These are phyloP conservation scores for Gastrophryne carolinensis DNA, from an alignment of 2,797 vertebrate species.

Conservation along the genomic window DNA sequence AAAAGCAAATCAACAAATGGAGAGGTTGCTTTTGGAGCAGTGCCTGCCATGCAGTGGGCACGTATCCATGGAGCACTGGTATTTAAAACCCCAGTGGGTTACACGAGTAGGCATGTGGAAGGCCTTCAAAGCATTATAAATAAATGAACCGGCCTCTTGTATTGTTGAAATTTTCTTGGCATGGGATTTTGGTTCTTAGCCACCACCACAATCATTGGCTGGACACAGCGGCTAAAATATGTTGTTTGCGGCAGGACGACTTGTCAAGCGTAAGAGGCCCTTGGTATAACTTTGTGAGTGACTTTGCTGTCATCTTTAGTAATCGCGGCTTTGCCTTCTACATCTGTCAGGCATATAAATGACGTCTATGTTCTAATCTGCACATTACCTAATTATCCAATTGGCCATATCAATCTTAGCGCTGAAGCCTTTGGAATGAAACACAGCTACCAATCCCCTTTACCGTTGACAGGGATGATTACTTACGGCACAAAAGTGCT, in stretches of 20 bases:
- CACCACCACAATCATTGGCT: conserved; percentile 23
- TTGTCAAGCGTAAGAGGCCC: not conserved
- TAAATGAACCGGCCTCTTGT: conserved; percentile 22
- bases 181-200: conserved; percentile 1
- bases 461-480: too few species aligned
- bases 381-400: not conserved
- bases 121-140: conserved; percentile 43
- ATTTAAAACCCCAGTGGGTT: conserved; percentile 34
- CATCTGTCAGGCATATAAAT: not conserved
- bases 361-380: not conserved
- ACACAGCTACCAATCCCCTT: too few species aligned
- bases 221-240: conserved; percentile 3
- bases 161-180: conserved; percentile 40
- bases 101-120: conserved; percentile 36
- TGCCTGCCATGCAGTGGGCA: conserved; percentile 30
- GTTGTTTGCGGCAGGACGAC: not conserved
- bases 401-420: not conserved
- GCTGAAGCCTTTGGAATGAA: too few species aligned
- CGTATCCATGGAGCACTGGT: conserved; percentile 23
- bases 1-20: conserved; percentile 47
- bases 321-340: not conserved
- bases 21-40: conserved; percentile 27
- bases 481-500: too few species aligned
- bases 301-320: not conserved
- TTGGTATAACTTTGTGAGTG: not conserved